A percentile compares a stretch with the other conserved stretches of the same genome.
Conservation (phyloP, 2,113 vertebrate species). For the Naja naja region DNA sequence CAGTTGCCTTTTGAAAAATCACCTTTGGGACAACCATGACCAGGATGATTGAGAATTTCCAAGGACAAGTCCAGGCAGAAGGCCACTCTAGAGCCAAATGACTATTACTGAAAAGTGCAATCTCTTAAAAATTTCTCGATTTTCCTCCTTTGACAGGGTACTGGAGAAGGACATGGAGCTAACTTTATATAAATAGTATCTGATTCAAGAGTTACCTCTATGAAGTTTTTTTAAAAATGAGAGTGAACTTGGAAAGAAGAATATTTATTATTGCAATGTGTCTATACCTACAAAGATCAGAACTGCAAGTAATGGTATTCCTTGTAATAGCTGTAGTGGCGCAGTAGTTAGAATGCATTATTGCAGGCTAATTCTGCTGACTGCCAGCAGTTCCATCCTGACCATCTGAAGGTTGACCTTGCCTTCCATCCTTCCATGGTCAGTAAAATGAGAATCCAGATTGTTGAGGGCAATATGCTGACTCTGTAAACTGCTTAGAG, state of each 20-base stretch:
- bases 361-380: not conserved
- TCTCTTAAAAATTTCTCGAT: not conserved
- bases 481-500: not conserved
- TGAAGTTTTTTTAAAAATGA: not conserved
- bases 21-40: not conserved
- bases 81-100: not conserved
- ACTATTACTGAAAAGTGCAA: not conserved
- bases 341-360: not conserved
- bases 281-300: not conserved
- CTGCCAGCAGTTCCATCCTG: not conserved
- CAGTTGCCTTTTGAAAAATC: not conserved
- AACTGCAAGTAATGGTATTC: not conserved
- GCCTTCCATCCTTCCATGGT: not conserved
- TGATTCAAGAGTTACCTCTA: not conserved
- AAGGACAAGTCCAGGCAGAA: not conserved
- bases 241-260: not conserved
- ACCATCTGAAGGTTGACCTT: not conserved
- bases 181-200: not conserved
- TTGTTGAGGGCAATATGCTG: not conserved
- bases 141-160: not conserved
- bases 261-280: not conserved
- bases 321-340: not conserved
- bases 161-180: not conserved
- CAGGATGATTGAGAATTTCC: not conserved
- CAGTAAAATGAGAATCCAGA: not conserved